Conservation (phyloP, 2,797 vertebrate genomes). For the Microchirus variegatus region DNA sequence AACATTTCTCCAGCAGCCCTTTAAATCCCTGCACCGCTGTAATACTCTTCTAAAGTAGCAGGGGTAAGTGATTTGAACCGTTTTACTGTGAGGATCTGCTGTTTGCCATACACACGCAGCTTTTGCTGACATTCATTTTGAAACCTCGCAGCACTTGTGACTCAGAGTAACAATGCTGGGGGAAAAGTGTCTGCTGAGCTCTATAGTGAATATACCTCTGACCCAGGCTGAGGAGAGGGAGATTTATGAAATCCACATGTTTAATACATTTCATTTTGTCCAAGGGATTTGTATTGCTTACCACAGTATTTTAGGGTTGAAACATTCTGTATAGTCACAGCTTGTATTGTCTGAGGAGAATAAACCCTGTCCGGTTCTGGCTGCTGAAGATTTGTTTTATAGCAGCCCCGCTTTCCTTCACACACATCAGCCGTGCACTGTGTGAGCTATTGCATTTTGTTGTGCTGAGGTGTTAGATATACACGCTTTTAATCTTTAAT, state of each 20-base stretch:
- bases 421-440: constrained; percentile 61
- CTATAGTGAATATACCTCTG: constrained; percentile 78
- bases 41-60: constrained; percentile 64
- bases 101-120: constrained; percentile 63
- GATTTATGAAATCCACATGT: constrained; percentile 87
- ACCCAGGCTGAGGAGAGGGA: constrained; percentile 75
- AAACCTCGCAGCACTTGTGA: constrained; percentile 66
- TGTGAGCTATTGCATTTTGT: constrained; percentile 71
- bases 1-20: constrained; percentile 51
- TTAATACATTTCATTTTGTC: constrained; percentile 89
- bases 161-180: constrained; percentile 70
- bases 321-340: constrained; percentile 75
- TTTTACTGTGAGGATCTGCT: constrained; percentile 68
- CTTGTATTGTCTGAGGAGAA: constrained; percentile 79
- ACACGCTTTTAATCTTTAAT: constrained; percentile 77
- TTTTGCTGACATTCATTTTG: constrained; percentile 81
- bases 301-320: constrained; percentile 78
- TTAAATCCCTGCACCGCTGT: constrained; percentile 56
- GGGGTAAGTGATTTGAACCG: constrained; percentile 72
- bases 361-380: constrained; percentile 68
- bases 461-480: constrained; percentile 69
- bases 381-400: constrained; percentile 76
- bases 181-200: constrained; percentile 73
- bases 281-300: constrained; percentile 83
- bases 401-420: constrained; percentile 54